Conservation (phyloP, 2,797 vertebrate species). For the Echiichthys vipera region DNA sequence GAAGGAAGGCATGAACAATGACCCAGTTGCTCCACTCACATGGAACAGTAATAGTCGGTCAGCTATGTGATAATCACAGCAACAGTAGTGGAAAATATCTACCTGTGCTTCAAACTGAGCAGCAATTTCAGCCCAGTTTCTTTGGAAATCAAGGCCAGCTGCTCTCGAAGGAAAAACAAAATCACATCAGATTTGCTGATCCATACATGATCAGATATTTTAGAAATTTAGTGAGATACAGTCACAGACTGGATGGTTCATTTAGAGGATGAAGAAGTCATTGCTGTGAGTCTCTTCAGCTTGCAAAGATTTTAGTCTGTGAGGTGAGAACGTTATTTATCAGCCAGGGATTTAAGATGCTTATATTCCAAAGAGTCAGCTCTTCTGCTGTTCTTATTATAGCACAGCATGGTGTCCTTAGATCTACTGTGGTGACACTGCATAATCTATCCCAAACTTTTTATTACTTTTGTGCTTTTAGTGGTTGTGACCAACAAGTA, state of each 20-base stretch:
- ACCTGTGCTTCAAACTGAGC: conserved; percentile 24
- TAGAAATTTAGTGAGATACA: neutral
- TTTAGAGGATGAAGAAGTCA: neutral
- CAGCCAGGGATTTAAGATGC: neutral
- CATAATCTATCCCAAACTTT: neutral
- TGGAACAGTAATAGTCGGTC: conserved; percentile 41
- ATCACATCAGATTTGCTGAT: neutral
- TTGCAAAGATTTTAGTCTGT: neutral
- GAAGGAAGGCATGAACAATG: conserved; percentile 61
- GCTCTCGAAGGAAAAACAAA: neutral
- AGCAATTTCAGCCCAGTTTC: neutral
- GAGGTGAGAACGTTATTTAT: neutral
- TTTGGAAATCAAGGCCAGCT: conserved; percentile 30
- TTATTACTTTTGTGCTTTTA: conserved; percentile 3
- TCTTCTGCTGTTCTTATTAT: neutral
- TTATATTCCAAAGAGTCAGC: neutral
- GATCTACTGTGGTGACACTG: neutral
- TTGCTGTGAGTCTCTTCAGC: neutral
- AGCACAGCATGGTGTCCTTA: neutral
- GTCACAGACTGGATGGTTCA: neutral
- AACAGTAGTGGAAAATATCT: conserved; percentile 48
- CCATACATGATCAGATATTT: neutral
- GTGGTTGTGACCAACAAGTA: neutral
- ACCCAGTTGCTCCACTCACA: conserved; percentile 60
- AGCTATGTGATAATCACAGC: conserved; percentile 56